phyloP scores from a whole-genome alignment of 1,140 invertebrate genomes.

The Habropoda laboriosa region DNA sequence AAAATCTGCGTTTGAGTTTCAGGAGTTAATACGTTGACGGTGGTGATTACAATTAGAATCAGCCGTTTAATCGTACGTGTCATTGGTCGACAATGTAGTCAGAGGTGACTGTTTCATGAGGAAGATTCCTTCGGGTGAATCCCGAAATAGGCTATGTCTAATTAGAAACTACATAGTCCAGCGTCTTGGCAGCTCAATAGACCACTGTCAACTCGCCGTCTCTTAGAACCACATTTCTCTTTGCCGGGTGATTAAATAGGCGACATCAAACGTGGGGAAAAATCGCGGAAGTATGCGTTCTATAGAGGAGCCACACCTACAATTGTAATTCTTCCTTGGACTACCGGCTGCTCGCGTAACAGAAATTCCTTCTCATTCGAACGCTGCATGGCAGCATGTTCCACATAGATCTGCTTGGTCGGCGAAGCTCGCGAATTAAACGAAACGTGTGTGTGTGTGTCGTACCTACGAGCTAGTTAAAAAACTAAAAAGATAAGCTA shows the following conservation, averaged over 20 bases:
- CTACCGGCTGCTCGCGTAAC: neutral
- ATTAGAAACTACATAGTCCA: neutral
- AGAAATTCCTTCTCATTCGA: neutral
- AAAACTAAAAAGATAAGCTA: no score
- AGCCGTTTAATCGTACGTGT: neutral
- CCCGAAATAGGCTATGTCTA: neutral
- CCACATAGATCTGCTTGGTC: neutral
- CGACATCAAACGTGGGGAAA: neutral
- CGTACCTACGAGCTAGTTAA: slow-evolving; percentile 43
- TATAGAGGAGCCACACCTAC: neutral
- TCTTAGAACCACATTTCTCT: neutral
- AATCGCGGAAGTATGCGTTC: neutral
- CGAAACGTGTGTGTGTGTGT: no score
- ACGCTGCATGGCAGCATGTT: accelerated
- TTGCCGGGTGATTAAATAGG: neutral
- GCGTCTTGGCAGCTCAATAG: neutral
- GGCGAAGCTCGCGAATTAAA: slow-evolving; percentile 25
- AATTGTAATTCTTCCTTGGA: neutral
- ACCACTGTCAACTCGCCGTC: neutral
- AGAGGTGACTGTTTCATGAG: neutral
- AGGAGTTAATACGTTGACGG: slow-evolving; percentile 9
- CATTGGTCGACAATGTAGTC: neutral
- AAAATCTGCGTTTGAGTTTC: neutral
- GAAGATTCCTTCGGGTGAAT: neutral
- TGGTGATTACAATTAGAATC: neutral